A percentile compares a stretch with the other conserved stretches of the same genome.
Conservation (phyloP, 2,113 vertebrate genomes). For the Ailuropoda melanoleuca region DNA sequence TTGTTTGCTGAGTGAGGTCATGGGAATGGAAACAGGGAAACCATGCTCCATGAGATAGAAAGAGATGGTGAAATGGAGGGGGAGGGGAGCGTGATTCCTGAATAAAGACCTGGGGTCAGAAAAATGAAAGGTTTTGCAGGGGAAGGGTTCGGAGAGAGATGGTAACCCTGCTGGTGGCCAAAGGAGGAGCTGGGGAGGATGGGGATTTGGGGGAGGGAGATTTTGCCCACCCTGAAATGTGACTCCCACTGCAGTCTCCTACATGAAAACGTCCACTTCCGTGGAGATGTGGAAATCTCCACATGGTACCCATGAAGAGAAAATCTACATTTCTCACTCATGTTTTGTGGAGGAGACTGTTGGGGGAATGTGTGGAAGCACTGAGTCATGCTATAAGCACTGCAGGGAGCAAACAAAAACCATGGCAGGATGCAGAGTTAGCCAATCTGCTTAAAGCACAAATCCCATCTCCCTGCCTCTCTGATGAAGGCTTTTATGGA, state of each 20-base stretch:
- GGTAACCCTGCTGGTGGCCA: not conserved
- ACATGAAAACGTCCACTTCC: not conserved
- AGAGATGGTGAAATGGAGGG: not conserved
- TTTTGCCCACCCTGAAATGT: not conserved
- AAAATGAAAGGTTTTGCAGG: not conserved
- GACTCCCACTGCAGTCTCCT: not conserved
- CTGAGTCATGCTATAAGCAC: not conserved
- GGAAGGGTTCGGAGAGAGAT: not conserved
- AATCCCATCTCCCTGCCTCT: not conserved
- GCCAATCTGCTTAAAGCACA: not conserved
- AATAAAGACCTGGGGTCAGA: not conserved
- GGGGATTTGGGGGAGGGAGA: not conserved
- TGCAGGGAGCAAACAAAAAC: not conserved
- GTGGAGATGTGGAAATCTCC: not conserved
- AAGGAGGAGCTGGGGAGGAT: not conserved
- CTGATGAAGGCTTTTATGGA: not conserved
- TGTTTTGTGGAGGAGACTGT: not conserved
- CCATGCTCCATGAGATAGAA: not conserved
- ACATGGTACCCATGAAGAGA: not conserved
- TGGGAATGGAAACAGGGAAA: not conserved
- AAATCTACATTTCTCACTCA: not conserved
- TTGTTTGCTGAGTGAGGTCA: not conserved
- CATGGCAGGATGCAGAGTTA: not conserved
- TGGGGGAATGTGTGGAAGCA: not conserved
- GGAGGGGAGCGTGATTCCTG: not conserved